phyloP scores from a whole-genome alignment of 2,113 vertebrate species.

The Menidia beryllina region DNA sequence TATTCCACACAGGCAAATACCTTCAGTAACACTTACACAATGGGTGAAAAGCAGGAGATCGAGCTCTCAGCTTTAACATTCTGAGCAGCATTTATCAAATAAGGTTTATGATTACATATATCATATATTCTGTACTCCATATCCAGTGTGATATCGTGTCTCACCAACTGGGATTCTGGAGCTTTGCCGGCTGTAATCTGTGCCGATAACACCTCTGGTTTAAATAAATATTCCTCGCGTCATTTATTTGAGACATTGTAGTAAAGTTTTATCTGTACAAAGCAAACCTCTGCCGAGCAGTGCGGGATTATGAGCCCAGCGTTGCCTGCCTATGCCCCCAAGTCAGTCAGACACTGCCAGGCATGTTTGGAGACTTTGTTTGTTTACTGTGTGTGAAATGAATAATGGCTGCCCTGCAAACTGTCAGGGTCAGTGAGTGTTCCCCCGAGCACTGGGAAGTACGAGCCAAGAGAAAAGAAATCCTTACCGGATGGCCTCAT shows the following conservation, averaged over 20 bases:
- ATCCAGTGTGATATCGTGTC: slow-evolving; percentile 29
- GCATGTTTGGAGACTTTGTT: slow-evolving; percentile 33
- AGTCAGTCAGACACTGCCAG: slow-evolving; percentile 36
- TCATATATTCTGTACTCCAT: neutral
- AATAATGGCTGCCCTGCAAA: slow-evolving; percentile 58
- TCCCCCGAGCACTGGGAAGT: slow-evolving; percentile 34
- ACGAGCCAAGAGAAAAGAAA: slow-evolving; percentile 26
- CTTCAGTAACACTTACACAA: too few relatives aligned
- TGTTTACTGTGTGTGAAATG: slow-evolving; percentile 51
- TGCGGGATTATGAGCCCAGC: slow-evolving; percentile 34
- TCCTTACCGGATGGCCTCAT: slow-evolving; percentile 45
- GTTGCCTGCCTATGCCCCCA: slow-evolving; percentile 16
- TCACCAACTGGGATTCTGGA: slow-evolving; percentile 23
- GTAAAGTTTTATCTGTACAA: slow-evolving; percentile 58
- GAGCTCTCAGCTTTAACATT: too few relatives aligned
- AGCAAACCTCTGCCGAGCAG: slow-evolving; percentile 45
- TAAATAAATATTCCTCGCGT: slow-evolving; percentile 50
- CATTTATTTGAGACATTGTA: slow-evolving; percentile 52
- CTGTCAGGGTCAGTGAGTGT: slow-evolving; percentile 43
- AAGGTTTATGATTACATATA: too few relatives aligned
- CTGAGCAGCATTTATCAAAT: too few relatives aligned
- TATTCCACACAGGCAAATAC: too few relatives aligned
- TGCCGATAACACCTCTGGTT: slow-evolving; percentile 39
- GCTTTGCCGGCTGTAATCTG: slow-evolving; percentile 16
- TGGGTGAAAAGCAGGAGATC: too few relatives aligned